These are phyloP conservation scores for Drosophila repleta DNA, from an alignment of 1,140 invertebrate species.

Conservation along the genomic window DNA sequence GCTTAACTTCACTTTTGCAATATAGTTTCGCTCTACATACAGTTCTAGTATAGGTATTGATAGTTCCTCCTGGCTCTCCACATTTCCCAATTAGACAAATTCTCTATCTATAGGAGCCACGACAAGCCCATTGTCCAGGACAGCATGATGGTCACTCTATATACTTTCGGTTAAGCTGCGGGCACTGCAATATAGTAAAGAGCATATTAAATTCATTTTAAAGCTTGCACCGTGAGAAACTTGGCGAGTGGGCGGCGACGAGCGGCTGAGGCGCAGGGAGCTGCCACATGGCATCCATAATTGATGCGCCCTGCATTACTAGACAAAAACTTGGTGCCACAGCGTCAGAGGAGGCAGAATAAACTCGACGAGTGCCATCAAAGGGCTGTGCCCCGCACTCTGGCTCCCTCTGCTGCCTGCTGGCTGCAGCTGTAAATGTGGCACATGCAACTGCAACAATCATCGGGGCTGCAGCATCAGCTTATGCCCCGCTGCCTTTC, in stretches of 20 bases:
- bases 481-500: slow-evolving; percentile 21
- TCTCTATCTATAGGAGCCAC: too few species aligned
- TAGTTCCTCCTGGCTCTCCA: too few species aligned
- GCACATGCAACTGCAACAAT: slow-evolving; percentile 35
- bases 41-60: too few species aligned
- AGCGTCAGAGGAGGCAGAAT: background rate
- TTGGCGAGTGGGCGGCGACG: slow-evolving; percentile 60
- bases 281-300: slow-evolving; percentile 52
- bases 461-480: slow-evolving; percentile 18
- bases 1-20: too few species aligned
- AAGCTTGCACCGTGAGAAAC: slow-evolving; percentile 72
- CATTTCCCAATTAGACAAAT: too few species aligned
- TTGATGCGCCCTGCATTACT: slow-evolving; percentile 74
- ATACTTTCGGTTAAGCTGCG: background rate
- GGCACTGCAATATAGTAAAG: slow-evolving; percentile 39
- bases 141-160: background rate
- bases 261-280: background rate
- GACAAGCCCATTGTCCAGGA: background rate
- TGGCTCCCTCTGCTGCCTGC: too few species aligned
- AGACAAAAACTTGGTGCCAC: slow-evolving; percentile 48
- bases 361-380: background rate
- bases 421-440: slow-evolving; percentile 31
- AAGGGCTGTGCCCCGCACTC: background rate
- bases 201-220: slow-evolving; percentile 75
- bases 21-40: too few species aligned